Evolutionary conservation across 2,797 vertebrate genomes (phyloP).

Genomic region (Chromis chromis): DNA sequence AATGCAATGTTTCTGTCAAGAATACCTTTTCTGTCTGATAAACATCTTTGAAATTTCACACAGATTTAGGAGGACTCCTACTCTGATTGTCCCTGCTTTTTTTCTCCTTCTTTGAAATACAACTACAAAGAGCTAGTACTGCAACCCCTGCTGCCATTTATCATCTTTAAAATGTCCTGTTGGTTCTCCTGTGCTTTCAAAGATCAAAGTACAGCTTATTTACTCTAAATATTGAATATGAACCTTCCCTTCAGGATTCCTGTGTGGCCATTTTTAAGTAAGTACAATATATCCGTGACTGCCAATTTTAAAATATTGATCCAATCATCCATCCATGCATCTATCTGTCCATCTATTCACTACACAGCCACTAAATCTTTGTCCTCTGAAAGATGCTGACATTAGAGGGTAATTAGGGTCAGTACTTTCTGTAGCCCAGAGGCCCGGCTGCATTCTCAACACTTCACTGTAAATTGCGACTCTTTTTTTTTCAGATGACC

Average conservation of each 20-base stretch:
- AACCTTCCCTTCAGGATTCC: not conserved
- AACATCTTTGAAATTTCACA: not conserved
- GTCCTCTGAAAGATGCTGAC: slow-evolving; percentile 1
- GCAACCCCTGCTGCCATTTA: no score
- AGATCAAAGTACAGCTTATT: slow-evolving; percentile 10
- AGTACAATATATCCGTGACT: not conserved
- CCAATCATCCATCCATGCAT: not conserved
- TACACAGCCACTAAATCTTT: not conserved
- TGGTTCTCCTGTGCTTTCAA: not conserved
- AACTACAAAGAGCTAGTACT: no score
- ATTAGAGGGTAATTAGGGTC: not conserved
- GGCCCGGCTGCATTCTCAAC: slow-evolving; percentile 11
- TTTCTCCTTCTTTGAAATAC: not conserved
- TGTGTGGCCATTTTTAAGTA: not conserved
- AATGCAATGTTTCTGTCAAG: not conserved
- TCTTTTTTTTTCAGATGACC: slow-evolving; percentile 25
- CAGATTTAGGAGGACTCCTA: not conserved
- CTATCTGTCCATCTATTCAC: not conserved
- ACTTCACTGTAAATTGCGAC: slow-evolving; percentile 16
- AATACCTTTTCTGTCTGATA: not conserved
- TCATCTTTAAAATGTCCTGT: no score
- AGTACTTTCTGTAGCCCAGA: slow-evolving; percentile 3
- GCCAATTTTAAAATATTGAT: not conserved
- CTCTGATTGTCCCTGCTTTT: not conserved
- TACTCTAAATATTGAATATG: not conserved